These are phyloP conservation scores for Thera obeliscata DNA, from an alignment of 2,888 invertebrate species.

Conservation along the genomic window DNA sequence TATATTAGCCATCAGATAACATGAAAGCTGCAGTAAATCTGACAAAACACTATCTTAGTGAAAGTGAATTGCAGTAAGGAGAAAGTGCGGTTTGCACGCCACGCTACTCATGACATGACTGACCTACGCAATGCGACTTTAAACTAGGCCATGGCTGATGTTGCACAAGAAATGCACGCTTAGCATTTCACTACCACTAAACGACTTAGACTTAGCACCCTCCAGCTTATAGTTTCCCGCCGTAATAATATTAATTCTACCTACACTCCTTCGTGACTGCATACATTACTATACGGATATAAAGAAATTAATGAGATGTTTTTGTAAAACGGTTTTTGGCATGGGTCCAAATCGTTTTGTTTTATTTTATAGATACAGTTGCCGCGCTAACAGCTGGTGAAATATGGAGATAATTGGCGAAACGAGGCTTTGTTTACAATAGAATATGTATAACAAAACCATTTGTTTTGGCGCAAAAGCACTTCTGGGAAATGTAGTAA, in stretches of 20 bases:
- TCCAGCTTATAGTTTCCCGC: slow-evolving; percentile 42
- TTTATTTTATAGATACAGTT: slow-evolving; percentile 46
- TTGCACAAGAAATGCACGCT: slow-evolving; percentile 61
- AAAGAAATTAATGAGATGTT: slow-evolving; percentile 48
- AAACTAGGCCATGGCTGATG: slow-evolving; percentile 68
- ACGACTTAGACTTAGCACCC: slow-evolving; percentile 41
- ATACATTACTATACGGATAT: slow-evolving; percentile 46
- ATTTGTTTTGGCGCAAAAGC: slow-evolving; percentile 16
- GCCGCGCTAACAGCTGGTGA: slow-evolving; percentile 40
- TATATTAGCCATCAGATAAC: slow-evolving; percentile 21
- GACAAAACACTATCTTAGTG: slow-evolving; percentile 56
- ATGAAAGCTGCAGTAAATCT: slow-evolving; percentile 40
- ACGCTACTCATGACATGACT: slow-evolving; percentile 59
- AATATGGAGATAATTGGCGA: slow-evolving; percentile 43
- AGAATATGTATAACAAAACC: slow-evolving; percentile 28
- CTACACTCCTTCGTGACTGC: slow-evolving; percentile 47
- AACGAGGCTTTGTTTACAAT: slow-evolving; percentile 39
- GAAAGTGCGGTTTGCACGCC: slow-evolving; percentile 66
- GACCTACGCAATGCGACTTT: slow-evolving; percentile 76
- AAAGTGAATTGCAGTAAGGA: slow-evolving; percentile 70
- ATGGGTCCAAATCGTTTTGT: slow-evolving; percentile 44
- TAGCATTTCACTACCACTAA: slow-evolving; percentile 51
- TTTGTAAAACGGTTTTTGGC: slow-evolving; percentile 51
- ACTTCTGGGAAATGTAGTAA: slow-evolving; percentile 23
- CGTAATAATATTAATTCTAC: slow-evolving; percentile 49